Percentiles rank a stretch among this genome's conserved stretches.
phyloP scores from a whole-genome alignment of 2,113 vertebrate genomes.

The Brienomyrus longianalis region DNA sequence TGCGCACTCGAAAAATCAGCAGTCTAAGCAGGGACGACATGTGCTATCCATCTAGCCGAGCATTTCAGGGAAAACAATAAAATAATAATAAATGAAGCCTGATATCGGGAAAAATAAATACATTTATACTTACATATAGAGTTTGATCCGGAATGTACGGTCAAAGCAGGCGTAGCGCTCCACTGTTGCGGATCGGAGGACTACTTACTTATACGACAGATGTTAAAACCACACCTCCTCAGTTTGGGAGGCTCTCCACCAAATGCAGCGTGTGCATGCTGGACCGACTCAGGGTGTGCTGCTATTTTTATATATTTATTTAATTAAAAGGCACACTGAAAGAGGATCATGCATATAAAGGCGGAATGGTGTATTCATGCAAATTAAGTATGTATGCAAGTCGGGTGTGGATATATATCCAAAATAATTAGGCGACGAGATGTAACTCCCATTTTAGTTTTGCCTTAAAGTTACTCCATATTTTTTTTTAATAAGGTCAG shows the following conservation, averaged over 20 bases:
- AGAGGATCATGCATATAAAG: background rate
- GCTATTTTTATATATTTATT: background rate
- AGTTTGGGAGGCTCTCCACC: conserved; percentile 30
- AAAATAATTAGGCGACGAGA: background rate
- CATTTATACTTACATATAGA: background rate
- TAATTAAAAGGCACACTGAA: background rate
- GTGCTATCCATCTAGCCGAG: background rate
- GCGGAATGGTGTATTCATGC: background rate
- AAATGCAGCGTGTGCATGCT: background rate
- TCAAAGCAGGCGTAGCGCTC: conserved; percentile 40
- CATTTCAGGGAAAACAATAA: background rate
- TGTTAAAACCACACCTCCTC: conserved; percentile 51
- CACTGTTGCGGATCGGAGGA: conserved; percentile 28
- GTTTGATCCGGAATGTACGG: conserved; percentile 28
- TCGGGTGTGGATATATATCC: background rate
- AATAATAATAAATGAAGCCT: background rate
- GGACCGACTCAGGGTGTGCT: background rate
- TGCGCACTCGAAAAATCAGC: conserved; percentile 4
- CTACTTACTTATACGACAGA: conserved; percentile 37
- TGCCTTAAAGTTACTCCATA: background rate
- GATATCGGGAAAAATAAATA: background rate
- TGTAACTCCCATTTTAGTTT: background rate
- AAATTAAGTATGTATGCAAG: background rate
- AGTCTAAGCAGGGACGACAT: background rate
- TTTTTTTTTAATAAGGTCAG: background rate